Evolutionary conservation across 2,888 invertebrate species (phyloP).

Genomic region (Drosophila demipolita): DNA sequence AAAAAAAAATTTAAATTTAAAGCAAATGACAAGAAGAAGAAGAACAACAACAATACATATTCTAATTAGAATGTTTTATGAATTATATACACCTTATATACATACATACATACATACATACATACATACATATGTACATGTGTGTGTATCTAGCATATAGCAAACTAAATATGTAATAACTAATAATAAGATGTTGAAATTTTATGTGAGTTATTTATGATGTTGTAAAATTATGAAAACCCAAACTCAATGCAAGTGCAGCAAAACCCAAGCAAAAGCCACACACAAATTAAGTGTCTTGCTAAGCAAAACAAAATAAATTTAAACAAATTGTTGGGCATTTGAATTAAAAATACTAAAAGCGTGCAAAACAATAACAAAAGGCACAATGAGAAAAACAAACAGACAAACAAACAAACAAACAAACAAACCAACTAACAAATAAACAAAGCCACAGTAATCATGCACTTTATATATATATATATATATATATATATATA

Average conservation of each 20-base stretch:
- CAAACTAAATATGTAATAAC: conserved; percentile 20
- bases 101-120: conserved; percentile 27
- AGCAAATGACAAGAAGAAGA: conserved; percentile 21
- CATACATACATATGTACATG: conserved; percentile 16
- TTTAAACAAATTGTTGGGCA: conserved; percentile 52
- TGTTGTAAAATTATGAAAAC: conserved; percentile 64
- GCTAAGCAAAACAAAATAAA: conserved; percentile 1
- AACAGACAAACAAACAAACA: conserved; percentile 18
- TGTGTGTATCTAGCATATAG: conserved; percentile 36
- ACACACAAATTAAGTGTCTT: conserved; percentile 16
- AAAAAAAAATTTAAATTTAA: conserved; percentile 20
- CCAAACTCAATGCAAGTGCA: conserved; percentile 16
- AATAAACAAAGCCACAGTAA: conserved; percentile 27
- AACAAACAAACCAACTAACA: conserved; percentile 19
- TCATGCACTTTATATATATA: conserved; percentile 35
- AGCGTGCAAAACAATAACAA: conserved; percentile 57
- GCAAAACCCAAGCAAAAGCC: conserved; percentile 3
- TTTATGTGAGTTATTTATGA: conserved; percentile 75
- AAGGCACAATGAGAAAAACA: conserved; percentile 9
- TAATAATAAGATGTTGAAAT: conserved; percentile 71
- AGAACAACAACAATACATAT: conserved; percentile 53
- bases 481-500: not conserved
- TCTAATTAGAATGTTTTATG: conserved; percentile 74
- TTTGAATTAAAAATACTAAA: conserved; percentile 36
- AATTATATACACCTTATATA: conserved; percentile 75